Conservation (phyloP, 92 coral and sea anemone genomes). For the Meandrina meandrites region DNA sequence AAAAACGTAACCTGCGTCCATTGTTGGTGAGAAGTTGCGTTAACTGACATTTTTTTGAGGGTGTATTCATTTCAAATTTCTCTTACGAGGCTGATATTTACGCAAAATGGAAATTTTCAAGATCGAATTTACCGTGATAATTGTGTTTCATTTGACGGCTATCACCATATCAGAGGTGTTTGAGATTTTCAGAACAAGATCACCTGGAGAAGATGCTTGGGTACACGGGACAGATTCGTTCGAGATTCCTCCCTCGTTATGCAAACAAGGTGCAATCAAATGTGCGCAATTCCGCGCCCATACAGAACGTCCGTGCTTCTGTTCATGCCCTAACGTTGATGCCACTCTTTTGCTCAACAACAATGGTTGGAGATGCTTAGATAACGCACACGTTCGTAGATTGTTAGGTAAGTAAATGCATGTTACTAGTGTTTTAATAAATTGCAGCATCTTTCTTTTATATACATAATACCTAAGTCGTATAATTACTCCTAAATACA, state of each 20-base stretch:
- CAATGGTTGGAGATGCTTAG: not conserved
- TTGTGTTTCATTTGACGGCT: not conserved
- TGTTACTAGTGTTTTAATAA: not conserved
- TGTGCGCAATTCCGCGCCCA: slow-evolving; percentile 1
- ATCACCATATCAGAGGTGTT: slow-evolving; percentile 1
- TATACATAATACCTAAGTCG: not conserved
- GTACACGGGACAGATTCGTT: slow-evolving; percentile 2
- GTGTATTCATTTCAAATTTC: not conserved
- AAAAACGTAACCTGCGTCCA: no score
- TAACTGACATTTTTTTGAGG: not conserved
- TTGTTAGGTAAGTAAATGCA: slow-evolving; percentile 16
- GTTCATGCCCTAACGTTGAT: not conserved
- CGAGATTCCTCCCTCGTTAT: slow-evolving; percentile 5
- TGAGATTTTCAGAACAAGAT: slow-evolving; percentile 1
- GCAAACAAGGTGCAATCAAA: not conserved
- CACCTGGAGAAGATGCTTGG: not conserved
- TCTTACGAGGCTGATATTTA: not conserved
- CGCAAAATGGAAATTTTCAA: slow-evolving; percentile 5
- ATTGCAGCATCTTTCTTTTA: not conserved
- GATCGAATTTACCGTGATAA: not conserved
- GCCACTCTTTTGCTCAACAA: not conserved
- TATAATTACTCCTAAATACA: not conserved
- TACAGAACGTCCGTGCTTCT: not conserved
- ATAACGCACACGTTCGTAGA: not conserved
- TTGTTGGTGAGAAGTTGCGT: not conserved